Evolutionary conservation across 2,888 invertebrate genomes (phyloP), one percentile per base, ranked within the genome.

Genomic region (Pomacea canaliculata): DNA sequence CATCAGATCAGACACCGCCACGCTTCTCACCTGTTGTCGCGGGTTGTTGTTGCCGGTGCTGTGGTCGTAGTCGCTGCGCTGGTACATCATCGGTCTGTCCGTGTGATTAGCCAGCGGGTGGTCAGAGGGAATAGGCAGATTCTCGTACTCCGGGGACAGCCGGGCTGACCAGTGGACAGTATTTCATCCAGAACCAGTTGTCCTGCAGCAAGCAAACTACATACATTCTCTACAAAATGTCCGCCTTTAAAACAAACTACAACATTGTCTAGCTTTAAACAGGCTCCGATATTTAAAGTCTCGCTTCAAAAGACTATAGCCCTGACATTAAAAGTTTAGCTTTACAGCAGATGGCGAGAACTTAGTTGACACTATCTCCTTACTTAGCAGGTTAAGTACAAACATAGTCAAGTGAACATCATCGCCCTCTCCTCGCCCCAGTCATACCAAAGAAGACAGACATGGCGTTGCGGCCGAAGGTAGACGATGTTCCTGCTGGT

Each of bases 151-250:
- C 0, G 93, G 93, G 93, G 93, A 88, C 93, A 93, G n/a, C 93
- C 93, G 13, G 93, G 90, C 81, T 92, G 89, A 85, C 93, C 93
- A 1, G 93, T 92, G 88, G 93, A 93, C 68, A 93, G 86, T 71
- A 94, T 92, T 90, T 94, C 94, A 84, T 93, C 93, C 19, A 93
- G 93, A 1, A 93, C 92, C 87, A 93, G 93, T 87, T 93, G 93
- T 62, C 93, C 93, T 93, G 80, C 0, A 75, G 76, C 27, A 65
- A 37, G 37, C 60, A 60, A n/a, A 71, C 46, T 13, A 8, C 37
- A 37, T 56, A 16, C 8, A 56, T 4, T 4, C 4, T 56, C 12
- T 7, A 2, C 51, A 56, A 56, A 37, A 37, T 37, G 51, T 56
- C 51, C 51, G 0, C 51, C 10, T 56, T 37, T 37, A 37, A 37